A percentile compares a stretch with the other conserved stretches of the same genome.
Evolutionary conservation across 2,113 vertebrate genomes (phyloP).

Genomic region (Aspidoscelis tigris): DNA sequence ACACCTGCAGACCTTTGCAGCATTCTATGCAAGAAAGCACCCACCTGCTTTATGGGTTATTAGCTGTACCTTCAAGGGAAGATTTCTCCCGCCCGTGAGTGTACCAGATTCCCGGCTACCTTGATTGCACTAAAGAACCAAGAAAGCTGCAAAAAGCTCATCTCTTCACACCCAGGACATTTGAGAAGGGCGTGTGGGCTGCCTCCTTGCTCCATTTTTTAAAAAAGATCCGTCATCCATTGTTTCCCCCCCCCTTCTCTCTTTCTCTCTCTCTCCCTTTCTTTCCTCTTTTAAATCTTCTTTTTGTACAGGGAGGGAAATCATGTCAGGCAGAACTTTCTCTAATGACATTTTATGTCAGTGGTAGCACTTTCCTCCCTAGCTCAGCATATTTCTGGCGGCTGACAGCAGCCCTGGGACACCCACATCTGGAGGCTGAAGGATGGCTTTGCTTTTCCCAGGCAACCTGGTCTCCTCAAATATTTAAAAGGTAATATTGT

Average conservation of each 20-base stretch:
- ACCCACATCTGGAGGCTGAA: constrained; percentile 54
- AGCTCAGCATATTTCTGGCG: constrained; percentile 34
- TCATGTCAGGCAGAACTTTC: constrained; percentile 26
- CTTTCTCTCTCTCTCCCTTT: neutral
- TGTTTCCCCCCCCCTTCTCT: no score
- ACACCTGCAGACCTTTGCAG: no score
- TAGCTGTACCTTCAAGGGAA: no score
- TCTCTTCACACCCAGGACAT: no score
- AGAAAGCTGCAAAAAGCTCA: no score
- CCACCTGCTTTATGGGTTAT: no score
- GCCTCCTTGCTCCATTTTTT: no score
- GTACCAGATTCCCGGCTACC: no score
- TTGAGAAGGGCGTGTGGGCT: no score
- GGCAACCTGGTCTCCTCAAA: constrained; percentile 50
- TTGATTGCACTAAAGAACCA: no score
- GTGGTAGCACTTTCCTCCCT: constrained; percentile 3
- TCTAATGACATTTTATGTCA: constrained; percentile 25
- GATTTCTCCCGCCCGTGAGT: no score
- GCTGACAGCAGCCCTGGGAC: constrained; percentile 47
- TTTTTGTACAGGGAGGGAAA: neutral
- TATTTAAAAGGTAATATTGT: constrained; percentile 61
- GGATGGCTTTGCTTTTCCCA: constrained; percentile 41
- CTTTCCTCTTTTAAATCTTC: neutral
- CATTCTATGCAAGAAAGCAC: no score
- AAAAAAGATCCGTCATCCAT: neutral